Evolutionary conservation across 1,140 invertebrate species (phyloP), one percentile per base, ranked within the genome.

Genomic region (Atta colombica): DNA sequence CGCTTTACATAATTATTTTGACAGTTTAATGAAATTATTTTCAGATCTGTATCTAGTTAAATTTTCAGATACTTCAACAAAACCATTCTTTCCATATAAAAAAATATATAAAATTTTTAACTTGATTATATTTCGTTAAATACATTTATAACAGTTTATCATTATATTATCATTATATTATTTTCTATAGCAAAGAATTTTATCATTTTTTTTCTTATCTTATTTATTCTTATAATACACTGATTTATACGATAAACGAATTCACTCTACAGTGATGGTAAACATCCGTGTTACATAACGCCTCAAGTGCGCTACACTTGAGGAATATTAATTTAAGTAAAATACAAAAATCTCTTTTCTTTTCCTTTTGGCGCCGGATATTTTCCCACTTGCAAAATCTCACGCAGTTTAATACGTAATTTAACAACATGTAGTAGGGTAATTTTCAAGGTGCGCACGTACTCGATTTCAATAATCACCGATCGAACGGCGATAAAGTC

Each of bases 401-500:
- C 55, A 18, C 55, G n/a, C 68, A 12, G 14, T 74, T 82, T 74
- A 82, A 14, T 55, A 61, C 80, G n/a, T 75, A 61, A 84, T 75
- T 84, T 74, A 84, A 63, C 58, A 66, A 81, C 82, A 14, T 81
- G 49, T 60, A 63, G 35, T 21, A n/a, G 21, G 28, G 39, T 86
- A 71, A 89, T 87, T 58, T 51, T 72, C 72, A 53, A 60, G 21
- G 28, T 66, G 74, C 55, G 28, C 58, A 53, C 55, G 55, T 51
- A 81, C 71, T 77, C 53, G 72, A 35, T 71, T 89, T 90, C 81
- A 87, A 87, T 87, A 78, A 84, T 72, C 88, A 49, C 60, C 55
- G 89, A 89, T 90, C 61, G 61, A 16, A 53, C 75, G 31, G 66
- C 31, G 89, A 90, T 90, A 89, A 90, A 89, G 55, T 60, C 58